Evolutionary conservation across 2,888 invertebrate genomes (phyloP), one percentile per base, ranked within the genome.

Genomic region (Lithophane socia): DNA sequence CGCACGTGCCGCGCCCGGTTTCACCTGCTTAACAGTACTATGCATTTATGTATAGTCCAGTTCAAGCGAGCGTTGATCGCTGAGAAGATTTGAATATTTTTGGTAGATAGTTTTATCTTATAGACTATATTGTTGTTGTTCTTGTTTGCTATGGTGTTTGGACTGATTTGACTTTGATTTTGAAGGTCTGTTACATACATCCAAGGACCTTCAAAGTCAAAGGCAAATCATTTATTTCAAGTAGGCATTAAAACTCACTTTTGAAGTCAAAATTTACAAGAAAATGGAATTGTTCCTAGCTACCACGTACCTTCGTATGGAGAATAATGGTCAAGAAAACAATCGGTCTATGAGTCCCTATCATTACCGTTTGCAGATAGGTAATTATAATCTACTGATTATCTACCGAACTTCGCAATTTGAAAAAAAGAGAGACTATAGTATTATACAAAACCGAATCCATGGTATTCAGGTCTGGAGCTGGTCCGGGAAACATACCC

Each of bases 1-100:
- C 68, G 71, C 79, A 83, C 73, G 83, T 64, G 73, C 12, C 44
- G 75, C 60, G 68, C 58, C 58, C 29, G 60, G 73, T 82, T 85
- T 82, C 66, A 73, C 70, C 63, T 74, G 61, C n/a, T 61, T 63
- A 29, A 24, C 44, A 44, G 10, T 47, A 56, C 9, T 52, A 42
- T 21, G 3, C 12, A 21, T 24, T 5, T 56, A 47, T 52, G 49
- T 56, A 7, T 7, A 12, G 24, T 16, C 37, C 21, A 63, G 49
- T 12, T 49, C n/a, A 42, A 21, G 18, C 16, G 52, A 65, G 64
- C 24, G 18, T 21, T 24, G 21, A 29, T 37, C 8, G 52, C n/a
- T 52, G 24, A 13, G 13, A 52, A 13, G 13, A 52, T 75, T 65
- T 64, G 13, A n/a, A 49, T 76, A 44, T 61, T n/a, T 54, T 61